Conservation (phyloP, 35 echinoderm and acorn worm species). For the Apostichopus japonicus region DNA sequence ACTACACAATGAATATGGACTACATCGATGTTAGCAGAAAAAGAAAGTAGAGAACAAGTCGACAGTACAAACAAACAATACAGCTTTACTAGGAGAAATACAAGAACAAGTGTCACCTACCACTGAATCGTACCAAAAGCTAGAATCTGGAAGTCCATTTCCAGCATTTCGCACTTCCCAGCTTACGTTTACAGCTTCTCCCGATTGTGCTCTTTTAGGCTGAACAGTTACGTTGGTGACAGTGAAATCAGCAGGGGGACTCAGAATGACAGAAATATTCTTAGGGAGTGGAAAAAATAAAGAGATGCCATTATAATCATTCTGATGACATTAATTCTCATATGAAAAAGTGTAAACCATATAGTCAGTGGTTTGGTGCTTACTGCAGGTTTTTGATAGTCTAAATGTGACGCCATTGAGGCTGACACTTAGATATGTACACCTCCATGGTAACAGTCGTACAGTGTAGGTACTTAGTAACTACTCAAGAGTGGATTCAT, state of each 20-base stretch:
- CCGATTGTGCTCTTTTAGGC: background rate
- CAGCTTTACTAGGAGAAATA: no score
- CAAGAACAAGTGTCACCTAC: background rate
- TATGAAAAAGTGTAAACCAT: background rate
- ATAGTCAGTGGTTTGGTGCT: background rate
- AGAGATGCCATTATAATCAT: no score
- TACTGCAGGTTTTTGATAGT: no score
- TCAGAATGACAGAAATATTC: constrained; percentile 49
- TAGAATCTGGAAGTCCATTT: constrained; percentile 22
- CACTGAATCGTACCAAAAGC: constrained; percentile 41
- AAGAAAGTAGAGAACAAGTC: no score
- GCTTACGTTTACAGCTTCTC: background rate
- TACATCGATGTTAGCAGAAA: no score
- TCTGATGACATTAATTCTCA: background rate
- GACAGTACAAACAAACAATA: no score
- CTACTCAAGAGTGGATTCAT: no score
- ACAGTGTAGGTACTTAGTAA: no score
- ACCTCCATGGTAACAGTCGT: no score
- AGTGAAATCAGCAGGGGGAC: constrained; percentile 27
- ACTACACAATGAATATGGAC: no score
- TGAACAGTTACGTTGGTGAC: background rate
- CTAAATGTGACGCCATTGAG: no score
- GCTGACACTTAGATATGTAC: no score
- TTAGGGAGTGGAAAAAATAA: background rate
- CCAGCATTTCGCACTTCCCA: constrained; percentile 21